Conservation (phyloP, 1,140 invertebrate genomes). For the Trichogramma pretiosum region DNA sequence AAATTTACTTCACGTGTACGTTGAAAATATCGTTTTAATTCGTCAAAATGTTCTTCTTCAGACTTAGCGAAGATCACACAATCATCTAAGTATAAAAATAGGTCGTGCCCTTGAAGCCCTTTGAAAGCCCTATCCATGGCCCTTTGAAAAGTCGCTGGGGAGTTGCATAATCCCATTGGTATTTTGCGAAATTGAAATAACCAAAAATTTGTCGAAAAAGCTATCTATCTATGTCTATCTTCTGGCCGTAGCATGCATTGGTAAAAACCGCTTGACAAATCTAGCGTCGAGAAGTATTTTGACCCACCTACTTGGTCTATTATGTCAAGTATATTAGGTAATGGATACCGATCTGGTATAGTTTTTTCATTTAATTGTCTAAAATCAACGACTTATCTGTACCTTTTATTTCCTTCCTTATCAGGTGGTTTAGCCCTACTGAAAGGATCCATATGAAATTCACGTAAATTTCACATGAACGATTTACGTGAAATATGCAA, state of each 20-base stretch:
- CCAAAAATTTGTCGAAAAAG: not conserved
- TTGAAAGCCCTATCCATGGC: not conserved
- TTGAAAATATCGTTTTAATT: not conserved
- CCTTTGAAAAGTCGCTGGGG: not conserved
- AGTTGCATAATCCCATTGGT: too few relatives aligned
- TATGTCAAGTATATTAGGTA: conserved; percentile 21
- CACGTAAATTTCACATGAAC: too few relatives aligned
- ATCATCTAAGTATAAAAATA: not conserved
- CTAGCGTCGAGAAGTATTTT: conserved; percentile 14
- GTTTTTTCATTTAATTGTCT: too few relatives aligned
- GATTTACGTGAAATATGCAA: too few relatives aligned
- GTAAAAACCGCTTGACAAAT: conserved; percentile 13
- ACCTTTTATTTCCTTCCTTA: conserved; percentile 27
- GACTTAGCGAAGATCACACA: not conserved
- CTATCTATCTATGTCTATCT: not conserved
- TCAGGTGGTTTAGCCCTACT: too few relatives aligned
- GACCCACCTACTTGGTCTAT: conserved; percentile 14
- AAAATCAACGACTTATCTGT: conserved; percentile 20
- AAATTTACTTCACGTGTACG: not conserved
- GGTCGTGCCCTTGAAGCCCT: not conserved
- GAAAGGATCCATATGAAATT: too few relatives aligned
- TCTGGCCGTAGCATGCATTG: not conserved
- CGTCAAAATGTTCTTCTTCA: not conserved
- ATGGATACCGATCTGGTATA: conserved; percentile 16
- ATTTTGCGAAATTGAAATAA: conserved; percentile 1